Evolutionary conservation across 2,888 invertebrate genomes (phyloP), one percentile per base, ranked within the genome.

Genomic region (Trisateles emortualis): DNA sequence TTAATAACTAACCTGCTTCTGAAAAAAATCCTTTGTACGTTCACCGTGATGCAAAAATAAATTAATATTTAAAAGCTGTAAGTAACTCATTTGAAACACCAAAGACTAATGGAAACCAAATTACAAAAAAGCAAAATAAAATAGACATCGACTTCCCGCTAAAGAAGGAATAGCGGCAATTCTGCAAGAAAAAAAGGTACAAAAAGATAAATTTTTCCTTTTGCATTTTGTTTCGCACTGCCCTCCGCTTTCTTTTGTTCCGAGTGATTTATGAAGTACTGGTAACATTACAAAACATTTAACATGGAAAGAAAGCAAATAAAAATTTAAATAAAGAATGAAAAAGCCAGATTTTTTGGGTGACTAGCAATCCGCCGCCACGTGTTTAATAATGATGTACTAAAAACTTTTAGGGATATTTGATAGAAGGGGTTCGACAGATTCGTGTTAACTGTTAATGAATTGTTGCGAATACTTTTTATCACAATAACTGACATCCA

Each of bases 231-330:
- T 77, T 77, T 76, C 71, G 54, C 69, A 64, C 64, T 71, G 68
- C 72, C 66, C 71, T 68, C 71, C 74, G 69, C 59, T 76, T 78
- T 74, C 79, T 79, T 78, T 81, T 81, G 79, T 80, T 81, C 76
- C 73, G 66, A 71, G 78, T 84, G 83, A 84, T 84, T 84, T 84
- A 84, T 84, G 78, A 77, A 82, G 79, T 81, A 81, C 78, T 72
- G 74, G 76, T 66, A 74, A 78, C 76, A 81, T 82, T 79, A 83
- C 82, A 80, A 82, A 81, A 82, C 83, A 83, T 82, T 81, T 79
- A 83, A 76, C 81, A 79, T 78, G 65, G 72, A 68, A 76, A 76
- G 72, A 72, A 74, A 74, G 76, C 74, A 76, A 74, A 78, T 75
- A 78, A 71, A 75, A 76, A 73, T 75, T 73, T 74, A 69, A 72